Percentiles rank a stretch among this genome's conserved stretches.
Evolutionary conservation across 1,140 invertebrate species (phyloP).

Genomic region (Tachypleus tridentatus): DNA sequence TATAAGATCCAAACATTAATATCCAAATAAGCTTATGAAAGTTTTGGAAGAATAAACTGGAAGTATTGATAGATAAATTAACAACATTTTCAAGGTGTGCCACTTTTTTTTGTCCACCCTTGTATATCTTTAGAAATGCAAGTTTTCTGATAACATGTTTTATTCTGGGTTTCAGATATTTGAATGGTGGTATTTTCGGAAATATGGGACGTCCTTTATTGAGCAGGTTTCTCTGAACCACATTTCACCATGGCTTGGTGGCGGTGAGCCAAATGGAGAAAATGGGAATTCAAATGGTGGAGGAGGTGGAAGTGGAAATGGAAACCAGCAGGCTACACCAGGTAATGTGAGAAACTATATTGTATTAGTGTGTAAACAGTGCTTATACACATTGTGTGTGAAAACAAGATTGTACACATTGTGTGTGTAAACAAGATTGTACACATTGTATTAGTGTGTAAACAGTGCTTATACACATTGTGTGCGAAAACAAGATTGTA

Average conservation of each 20-base stretch:
- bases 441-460: no score
- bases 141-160: constrained; percentile 6
- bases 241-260: constrained; percentile 85
- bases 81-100: background rate
- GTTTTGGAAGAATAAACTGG: background rate
- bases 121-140: background rate
- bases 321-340: constrained; percentile 34
- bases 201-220: constrained; percentile 95
- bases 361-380: no score
- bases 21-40: no score
- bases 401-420: no score
- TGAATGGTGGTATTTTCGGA: constrained; percentile 99
- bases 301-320: constrained; percentile 25
- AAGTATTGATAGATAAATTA: background rate
- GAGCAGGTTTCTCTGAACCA: constrained; percentile 93
- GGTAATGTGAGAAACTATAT: constrained; percentile 23
- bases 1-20: no score
- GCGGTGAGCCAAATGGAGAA: constrained; percentile 43
- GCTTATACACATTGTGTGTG: no score
- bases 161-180: constrained; percentile 55
- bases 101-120: background rate
- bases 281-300: constrained; percentile 29
- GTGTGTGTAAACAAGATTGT: no score
- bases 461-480: no score
- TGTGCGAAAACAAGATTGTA: no score